Conservation (phyloP, 2,888 invertebrate genomes). For the Scaptomyza cyrtandrae region DNA sequence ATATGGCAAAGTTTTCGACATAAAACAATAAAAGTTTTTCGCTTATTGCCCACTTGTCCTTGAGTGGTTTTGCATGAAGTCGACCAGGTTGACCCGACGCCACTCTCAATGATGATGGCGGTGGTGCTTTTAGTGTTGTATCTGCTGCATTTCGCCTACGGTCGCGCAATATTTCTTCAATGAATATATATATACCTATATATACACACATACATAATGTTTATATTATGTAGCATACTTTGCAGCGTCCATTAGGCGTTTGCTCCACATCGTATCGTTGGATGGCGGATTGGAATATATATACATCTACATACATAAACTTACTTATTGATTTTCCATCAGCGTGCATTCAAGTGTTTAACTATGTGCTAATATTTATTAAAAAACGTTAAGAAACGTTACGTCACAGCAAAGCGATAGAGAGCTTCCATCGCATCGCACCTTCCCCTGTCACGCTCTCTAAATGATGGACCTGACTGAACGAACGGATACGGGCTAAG, state of each 20-base stretch:
- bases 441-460: constrained; percentile 13
- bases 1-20: constrained; percentile 62
- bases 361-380: constrained; percentile 80
- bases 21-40: constrained; percentile 81
- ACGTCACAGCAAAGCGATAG: constrained; percentile 49
- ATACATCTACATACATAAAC: background rate
- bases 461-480: constrained; percentile 45
- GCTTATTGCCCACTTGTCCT: constrained; percentile 81
- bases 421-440: background rate
- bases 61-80: constrained; percentile 78
- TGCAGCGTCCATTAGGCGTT: constrained; percentile 57
- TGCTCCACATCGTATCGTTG: constrained; percentile 16
- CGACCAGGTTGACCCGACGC: constrained; percentile 21
- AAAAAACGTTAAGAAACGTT: constrained; percentile 60
- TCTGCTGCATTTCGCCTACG: constrained; percentile 26
- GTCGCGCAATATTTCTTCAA: constrained; percentile 68
- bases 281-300: background rate
- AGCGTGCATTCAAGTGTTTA: constrained; percentile 73
- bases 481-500: constrained; percentile 1
- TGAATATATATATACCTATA: constrained; percentile 49
- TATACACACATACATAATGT: constrained; percentile 2
- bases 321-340: constrained; percentile 76
- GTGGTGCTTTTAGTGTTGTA: background rate
- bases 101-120: constrained; percentile 3
- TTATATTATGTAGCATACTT: constrained; percentile 48